These are phyloP conservation scores for Chrysina gloriosa DNA, from an alignment of 2,888 invertebrate genomes.

Conservation along the genomic window DNA sequence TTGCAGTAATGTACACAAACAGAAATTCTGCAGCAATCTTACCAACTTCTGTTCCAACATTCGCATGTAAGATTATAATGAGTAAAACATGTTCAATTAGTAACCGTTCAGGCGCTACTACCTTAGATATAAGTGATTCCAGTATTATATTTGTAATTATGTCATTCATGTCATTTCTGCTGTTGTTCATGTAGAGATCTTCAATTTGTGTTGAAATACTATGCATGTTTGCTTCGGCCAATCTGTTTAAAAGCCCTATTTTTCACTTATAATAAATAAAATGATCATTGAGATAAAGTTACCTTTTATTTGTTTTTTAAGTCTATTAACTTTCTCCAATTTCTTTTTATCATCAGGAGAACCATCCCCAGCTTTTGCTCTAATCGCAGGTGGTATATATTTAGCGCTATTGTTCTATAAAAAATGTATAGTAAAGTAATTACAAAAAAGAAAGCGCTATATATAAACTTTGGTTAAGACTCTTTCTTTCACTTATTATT, in stretches of 20 bases:
- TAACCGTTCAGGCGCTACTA: slow-evolving; percentile 78
- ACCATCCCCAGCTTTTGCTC: slow-evolving; percentile 67
- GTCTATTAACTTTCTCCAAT: slow-evolving; percentile 71
- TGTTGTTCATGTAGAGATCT: slow-evolving; percentile 80
- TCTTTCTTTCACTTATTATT: too few species aligned
- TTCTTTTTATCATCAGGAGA: slow-evolving; percentile 64
- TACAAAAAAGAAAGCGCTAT: too few species aligned
- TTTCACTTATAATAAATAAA: not conserved
- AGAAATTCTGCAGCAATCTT: slow-evolving; percentile 51
- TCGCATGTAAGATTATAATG: slow-evolving; percentile 86
- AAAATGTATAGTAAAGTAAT: slow-evolving; percentile 9
- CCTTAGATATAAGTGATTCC: slow-evolving; percentile 74
- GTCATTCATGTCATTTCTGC: slow-evolving; percentile 86
- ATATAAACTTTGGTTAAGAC: too few species aligned
- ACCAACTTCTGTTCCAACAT: slow-evolving; percentile 93
- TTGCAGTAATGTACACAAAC: not conserved
- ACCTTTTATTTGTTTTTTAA: slow-evolving; percentile 89
- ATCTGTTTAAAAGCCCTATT: slow-evolving; percentile 80
- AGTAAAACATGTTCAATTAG: slow-evolving; percentile 87
- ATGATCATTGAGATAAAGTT: slow-evolving; percentile 48
- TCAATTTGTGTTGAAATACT: slow-evolving; percentile 85
- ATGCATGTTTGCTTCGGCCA: slow-evolving; percentile 90
- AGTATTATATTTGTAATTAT: slow-evolving; percentile 77
- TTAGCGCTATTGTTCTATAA: slow-evolving; percentile 52
- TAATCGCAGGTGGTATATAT: slow-evolving; percentile 88